Evolutionary conservation across 2,888 invertebrate species (phyloP).

Genomic region (Unio delphinus): DNA sequence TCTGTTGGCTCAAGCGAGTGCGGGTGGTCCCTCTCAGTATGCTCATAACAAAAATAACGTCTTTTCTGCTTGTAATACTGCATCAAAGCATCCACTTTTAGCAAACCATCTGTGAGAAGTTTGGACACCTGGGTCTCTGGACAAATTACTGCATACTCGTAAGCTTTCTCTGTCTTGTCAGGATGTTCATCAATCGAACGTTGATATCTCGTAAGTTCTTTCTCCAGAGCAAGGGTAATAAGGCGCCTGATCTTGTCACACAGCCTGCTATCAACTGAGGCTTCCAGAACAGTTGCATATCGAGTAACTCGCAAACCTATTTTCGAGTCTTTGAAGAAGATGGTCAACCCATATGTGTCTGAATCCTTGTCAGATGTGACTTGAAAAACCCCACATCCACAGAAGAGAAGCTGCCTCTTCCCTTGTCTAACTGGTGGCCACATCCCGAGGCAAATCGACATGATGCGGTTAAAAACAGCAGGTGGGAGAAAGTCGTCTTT

Average conservation of each 20-base stretch:
- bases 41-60: constrained; percentile 13
- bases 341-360: constrained; percentile 20
- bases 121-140: constrained; percentile 8
- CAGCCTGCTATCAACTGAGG: constrained; percentile 10
- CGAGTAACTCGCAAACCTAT: constrained; percentile 21
- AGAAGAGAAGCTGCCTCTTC: constrained; percentile 15
- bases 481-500: constrained; percentile 23
- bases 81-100: constrained; percentile 5
- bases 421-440: constrained; percentile 25
- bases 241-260: constrained; percentile 21
- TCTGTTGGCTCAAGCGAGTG: constrained; percentile 8
- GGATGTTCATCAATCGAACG: neutral
- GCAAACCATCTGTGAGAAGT: constrained; percentile 18
- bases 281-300: constrained; percentile 10
- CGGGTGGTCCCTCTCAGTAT: constrained; percentile 17
- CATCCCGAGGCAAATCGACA: constrained; percentile 18
- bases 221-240: constrained; percentile 11
- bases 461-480: constrained; percentile 21
- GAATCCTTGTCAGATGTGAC: constrained; percentile 10
- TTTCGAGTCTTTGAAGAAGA: constrained; percentile 21
- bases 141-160: constrained; percentile 19
- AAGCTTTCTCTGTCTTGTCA: constrained; percentile 6
- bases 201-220: constrained; percentile 17
- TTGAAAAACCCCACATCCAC: constrained; percentile 26
- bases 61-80: constrained; percentile 3